Evolutionary conservation across 2,113 vertebrate species (phyloP).

Genomic region (Antennarius striatus): DNA sequence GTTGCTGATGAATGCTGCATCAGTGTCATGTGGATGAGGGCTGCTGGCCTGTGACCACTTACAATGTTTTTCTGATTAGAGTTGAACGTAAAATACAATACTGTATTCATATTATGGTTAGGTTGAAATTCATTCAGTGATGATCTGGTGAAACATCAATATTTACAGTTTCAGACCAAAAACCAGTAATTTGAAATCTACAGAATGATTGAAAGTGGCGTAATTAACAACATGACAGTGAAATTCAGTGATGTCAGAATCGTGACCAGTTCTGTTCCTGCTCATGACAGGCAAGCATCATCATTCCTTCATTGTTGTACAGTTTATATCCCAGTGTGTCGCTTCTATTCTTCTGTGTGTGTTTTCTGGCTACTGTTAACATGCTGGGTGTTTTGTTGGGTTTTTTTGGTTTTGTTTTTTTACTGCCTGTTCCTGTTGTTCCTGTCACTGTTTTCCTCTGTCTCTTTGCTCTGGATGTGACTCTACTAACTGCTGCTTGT

Average conservation of each 20-base stretch:
- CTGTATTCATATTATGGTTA: no score
- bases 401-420: neutral
- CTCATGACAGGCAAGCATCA: conserved; percentile 3
- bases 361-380: conserved; percentile 6
- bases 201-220: neutral
- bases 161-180: no score
- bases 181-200: neutral
- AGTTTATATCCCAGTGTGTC: neutral
- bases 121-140: no score
- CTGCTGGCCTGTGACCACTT: no score
- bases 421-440: conserved; percentile 5
- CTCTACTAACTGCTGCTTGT: conserved; percentile 25
- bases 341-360: conserved; percentile 8
- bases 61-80: no score
- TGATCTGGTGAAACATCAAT: no score
- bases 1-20: neutral
- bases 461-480: conserved; percentile 32
- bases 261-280: conserved; percentile 1
- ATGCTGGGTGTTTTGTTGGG: neutral
- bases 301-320: conserved; percentile 4
- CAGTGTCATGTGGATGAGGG: neutral
- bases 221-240: neutral
- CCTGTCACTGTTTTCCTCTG: conserved; percentile 12
- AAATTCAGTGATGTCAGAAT: neutral
- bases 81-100: no score